Conservation (phyloP, 2,113 vertebrate species). For the Pholis gunnellus region DNA sequence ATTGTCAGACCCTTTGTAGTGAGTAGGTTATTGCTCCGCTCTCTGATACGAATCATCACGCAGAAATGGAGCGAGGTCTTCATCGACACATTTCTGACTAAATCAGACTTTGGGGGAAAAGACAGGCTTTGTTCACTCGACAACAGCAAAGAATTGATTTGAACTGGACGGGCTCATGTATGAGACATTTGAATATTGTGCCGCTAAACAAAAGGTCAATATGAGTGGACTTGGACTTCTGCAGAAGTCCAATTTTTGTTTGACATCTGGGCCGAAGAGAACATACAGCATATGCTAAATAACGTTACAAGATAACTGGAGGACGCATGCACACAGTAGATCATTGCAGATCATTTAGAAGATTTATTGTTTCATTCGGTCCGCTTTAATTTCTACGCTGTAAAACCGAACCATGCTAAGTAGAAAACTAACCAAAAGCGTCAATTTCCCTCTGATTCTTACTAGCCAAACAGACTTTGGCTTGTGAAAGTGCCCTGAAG, state of each 20-base stretch:
- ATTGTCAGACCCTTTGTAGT: constrained; percentile 3
- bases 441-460: background rate
- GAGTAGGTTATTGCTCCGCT: constrained; percentile 1
- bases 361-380: background rate
- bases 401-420: background rate
- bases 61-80: background rate
- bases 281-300: too few species aligned
- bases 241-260: too few species aligned
- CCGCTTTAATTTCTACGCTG: background rate
- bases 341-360: too few species aligned
- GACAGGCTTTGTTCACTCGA: background rate
- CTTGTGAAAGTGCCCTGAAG: background rate
- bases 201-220: too few species aligned
- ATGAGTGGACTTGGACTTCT: too few species aligned
- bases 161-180: background rate
- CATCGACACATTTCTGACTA: background rate
- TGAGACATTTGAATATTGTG: background rate
- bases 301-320: too few species aligned
- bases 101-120: background rate
- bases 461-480: background rate
- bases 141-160: background rate
- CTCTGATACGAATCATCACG: constrained; percentile 9
- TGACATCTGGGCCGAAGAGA: too few species aligned
- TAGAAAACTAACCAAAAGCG: background rate
- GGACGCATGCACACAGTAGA: too few species aligned